Evolutionary conservation across 1,140 invertebrate species (phyloP), one percentile per base, ranked within the genome.

Genomic region (Thereuonema tuberculata): DNA sequence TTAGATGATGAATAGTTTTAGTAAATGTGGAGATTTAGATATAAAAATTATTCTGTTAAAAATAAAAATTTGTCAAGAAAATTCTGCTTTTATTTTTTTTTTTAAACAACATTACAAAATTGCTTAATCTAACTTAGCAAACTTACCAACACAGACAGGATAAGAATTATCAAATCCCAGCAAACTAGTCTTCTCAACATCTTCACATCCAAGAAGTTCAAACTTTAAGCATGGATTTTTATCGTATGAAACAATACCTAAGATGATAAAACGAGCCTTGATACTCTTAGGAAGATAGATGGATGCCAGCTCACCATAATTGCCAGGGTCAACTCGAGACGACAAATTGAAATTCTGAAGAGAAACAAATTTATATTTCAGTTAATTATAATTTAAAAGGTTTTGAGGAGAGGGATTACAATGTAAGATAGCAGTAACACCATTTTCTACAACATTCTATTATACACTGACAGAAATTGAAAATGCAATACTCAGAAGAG

Each of bases 191-290:
- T 71, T 67, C 46, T 78, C 77, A 68, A 90, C 88, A 54, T 76
- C 77, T 69, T 94, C 88, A 71, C 93, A 97, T 53, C 93, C 93
- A 84, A 95, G 89, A 24, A 98, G 71, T 76, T 97, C 93, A 68
- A 97, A 95, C 72, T 94, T 94, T 61, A 98, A 75, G 73, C 93
- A 98, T 58, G 93, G 89, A 70, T 95, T 96, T 64, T 93, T 89
- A 82, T 95, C 92, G 67, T 94, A 96, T 68, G 90, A 93, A 0
- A 96, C 89, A 66, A 97, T 93, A 61, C 82, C 82, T 59, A 97
- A 76, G 67, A 96, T 93, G 3, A 97, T 88, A 70, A 93, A 95
- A 68, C 91, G 79, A 1, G 92, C 93, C 74, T 90, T 83, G 0
- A 97, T 89, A 63, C 88, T 92, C 73, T 91, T 89, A 1, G 93